Conservation (phyloP, 2,888 invertebrate genomes). For the Rhamnusium bicolor region DNA sequence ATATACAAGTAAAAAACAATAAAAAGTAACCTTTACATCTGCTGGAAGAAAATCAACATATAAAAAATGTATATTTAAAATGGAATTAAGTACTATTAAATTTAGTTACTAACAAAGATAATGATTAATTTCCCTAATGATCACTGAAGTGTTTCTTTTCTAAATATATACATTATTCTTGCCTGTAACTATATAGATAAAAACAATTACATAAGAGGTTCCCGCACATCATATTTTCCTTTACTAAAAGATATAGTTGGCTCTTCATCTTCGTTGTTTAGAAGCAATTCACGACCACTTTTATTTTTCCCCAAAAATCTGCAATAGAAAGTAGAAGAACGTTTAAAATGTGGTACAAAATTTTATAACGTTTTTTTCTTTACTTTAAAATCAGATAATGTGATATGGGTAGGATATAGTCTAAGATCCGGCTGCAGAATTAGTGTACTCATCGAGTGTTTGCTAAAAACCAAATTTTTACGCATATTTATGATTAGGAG, state of each 20-base stretch:
- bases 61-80: neutral
- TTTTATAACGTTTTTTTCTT: too few relatives aligned
- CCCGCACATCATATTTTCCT: conserved; percentile 44
- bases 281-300: conserved; percentile 68
- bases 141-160: neutral
- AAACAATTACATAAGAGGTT: conserved; percentile 46
- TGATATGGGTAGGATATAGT: too few relatives aligned
- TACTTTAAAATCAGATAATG: too few relatives aligned
- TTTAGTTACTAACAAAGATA: conserved; percentile 5
- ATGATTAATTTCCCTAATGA: neutral
- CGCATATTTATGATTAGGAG: too few relatives aligned
- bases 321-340: too few relatives aligned
- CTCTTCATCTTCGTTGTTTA: conserved; percentile 68
- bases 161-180: neutral
- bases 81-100: conserved; percentile 9
- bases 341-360: too few relatives aligned
- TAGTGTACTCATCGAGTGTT: too few relatives aligned
- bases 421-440: too few relatives aligned
- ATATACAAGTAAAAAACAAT: neutral
- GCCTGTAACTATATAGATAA: conserved; percentile 12
- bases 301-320: conserved; percentile 70
- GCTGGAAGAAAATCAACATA: neutral
- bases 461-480: too few relatives aligned
- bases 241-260: conserved; percentile 66
- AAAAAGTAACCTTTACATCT: conserved; percentile 3